Evolutionary conservation across 2,888 invertebrate genomes (phyloP), one percentile per base, ranked within the genome.

Genomic region (Plusia festucae): DNA sequence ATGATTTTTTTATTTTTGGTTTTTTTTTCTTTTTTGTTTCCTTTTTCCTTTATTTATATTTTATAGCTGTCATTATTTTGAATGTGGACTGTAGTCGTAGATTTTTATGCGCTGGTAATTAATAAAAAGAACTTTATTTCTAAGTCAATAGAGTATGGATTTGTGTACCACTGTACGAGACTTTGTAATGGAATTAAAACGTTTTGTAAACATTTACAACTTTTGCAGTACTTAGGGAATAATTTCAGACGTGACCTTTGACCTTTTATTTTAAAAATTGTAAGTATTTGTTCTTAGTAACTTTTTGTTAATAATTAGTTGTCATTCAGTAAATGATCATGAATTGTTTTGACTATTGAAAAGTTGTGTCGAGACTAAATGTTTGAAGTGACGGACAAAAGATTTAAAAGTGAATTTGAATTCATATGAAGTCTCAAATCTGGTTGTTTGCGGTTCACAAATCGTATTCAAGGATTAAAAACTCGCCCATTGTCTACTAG

Each of bases 1-100:
- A 91, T 91, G 91, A 91, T 91, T 93, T 91, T 93, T 90, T 89
- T 84, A 78, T 85, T 87, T 85, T 85, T 81, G 75, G 80, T 85
- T 82, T 83, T 83, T 85, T 85, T 85, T 82, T 83, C 83, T 85
- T 85, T 82, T 88, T 86, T 83, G 53, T 81, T 84, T 79, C 73
- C 75, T 85, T 84, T 79, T 85, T 84, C 59, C 65, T 79, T 81
- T 83, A 65, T 70, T 79, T 85, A 69, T 68, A 78, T 78, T 82
- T 77, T 81, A 84, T 51, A 58, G 53, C 63, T 40, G 9, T 20
- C 30, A 9, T 2, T 60, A 53, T 60, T 68, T 65, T 70, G 55
- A 51, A 15, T 55, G 53, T 49, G 6, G 63, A 55, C 55, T 65
- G 52, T 30, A 52, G 60, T 44, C 61, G 58, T 49, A 66, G 53